Evolutionary conservation across 1,140 invertebrate species (phyloP).

Genomic region (Zaprionus nigranus): DNA sequence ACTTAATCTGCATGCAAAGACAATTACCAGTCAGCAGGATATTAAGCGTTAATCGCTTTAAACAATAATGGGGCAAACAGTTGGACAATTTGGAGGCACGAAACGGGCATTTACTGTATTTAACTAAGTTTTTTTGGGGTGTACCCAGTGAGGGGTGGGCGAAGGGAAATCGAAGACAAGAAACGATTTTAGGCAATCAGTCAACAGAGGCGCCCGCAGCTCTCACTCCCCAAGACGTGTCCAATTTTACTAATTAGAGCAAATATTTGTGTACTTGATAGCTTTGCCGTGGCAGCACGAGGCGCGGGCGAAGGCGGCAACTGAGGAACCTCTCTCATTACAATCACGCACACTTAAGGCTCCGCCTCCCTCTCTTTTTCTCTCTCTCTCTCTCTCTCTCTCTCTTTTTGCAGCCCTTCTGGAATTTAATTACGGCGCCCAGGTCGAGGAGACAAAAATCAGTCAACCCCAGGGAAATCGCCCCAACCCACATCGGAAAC

Average conservation of each 20-base stretch:
- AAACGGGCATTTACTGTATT: constrained; percentile 37
- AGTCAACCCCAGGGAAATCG: constrained; percentile 26
- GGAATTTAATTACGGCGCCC: constrained; percentile 53
- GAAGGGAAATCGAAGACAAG: constrained; percentile 33
- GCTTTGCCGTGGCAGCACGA: constrained; percentile 24
- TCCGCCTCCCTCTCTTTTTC: not conserved
- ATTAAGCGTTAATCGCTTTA: constrained; percentile 52
- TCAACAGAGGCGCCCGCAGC: constrained; percentile 33
- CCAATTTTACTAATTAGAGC: constrained; percentile 57
- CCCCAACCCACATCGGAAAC: constrained; percentile 29
- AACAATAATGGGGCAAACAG: constrained; percentile 43
- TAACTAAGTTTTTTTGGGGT: constrained; percentile 7
- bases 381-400: too few species aligned
- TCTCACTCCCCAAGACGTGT: constrained; percentile 29
- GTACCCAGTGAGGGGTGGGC: not conserved
- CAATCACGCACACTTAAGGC: constrained; percentile 40
- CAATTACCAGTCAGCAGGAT: constrained; percentile 50
- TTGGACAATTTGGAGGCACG: constrained; percentile 21
- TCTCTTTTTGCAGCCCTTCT: not conserved
- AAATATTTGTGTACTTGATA: constrained; percentile 56
- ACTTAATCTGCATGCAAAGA: constrained; percentile 51
- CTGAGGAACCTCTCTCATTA: constrained; percentile 39
- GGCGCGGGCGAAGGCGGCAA: not conserved
- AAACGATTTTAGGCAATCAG: constrained; percentile 50
- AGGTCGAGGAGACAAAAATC: constrained; percentile 49